Evolutionary conservation across 2,888 invertebrate species (phyloP), one percentile per base, ranked within the genome.

Genomic region (Orchesella flavescens): DNA sequence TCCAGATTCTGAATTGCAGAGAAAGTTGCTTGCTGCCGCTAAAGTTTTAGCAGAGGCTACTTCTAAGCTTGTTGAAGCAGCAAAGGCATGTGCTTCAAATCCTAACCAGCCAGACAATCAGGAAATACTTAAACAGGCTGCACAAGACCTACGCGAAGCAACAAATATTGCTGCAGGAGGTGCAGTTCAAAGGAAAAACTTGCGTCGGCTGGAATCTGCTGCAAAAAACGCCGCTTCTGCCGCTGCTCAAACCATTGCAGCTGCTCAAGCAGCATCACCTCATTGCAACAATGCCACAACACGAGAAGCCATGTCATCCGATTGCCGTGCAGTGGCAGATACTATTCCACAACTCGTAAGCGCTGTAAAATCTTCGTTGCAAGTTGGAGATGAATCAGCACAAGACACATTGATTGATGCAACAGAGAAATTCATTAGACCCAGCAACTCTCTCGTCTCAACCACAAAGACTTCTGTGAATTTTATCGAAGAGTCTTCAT

Each of bases 11-110:
- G 97, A 97, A 76, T 92, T 95, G n/a, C 97, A 98, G 89, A 93
- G 96, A 86, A 93, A 96, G 80, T 91, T 99, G 73, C 90, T 99
- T 65, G 97, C 97, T 0, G 99, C 99, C 0, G 99, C 99, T 17
- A 98, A 98, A 90, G 93, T 95, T 79, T 90, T 96, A 63, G 85
- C 83, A 0, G 86, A 86, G 53, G 99, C 99, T 0, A 99, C 99
- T 0, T 96, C 98, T 0, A 93, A 95, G 87, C 95, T 99, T 94
- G 98, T 99, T 24, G 98, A 99, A 90, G 97, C 98, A 0, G 98
- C 98, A 0, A 92, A 98, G 81, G 94, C 96, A 74, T 98, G 98
- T 90, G 97, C 97, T 0, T 94, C 94, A 24, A 93, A 94, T 89
- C 94, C 94, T 0, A 93, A 96, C 90, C 96, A 97, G 89, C 93